Base-by-base conservation (phyloP, 2,888 invertebrate species). In the Volucella inanis region DNA sequence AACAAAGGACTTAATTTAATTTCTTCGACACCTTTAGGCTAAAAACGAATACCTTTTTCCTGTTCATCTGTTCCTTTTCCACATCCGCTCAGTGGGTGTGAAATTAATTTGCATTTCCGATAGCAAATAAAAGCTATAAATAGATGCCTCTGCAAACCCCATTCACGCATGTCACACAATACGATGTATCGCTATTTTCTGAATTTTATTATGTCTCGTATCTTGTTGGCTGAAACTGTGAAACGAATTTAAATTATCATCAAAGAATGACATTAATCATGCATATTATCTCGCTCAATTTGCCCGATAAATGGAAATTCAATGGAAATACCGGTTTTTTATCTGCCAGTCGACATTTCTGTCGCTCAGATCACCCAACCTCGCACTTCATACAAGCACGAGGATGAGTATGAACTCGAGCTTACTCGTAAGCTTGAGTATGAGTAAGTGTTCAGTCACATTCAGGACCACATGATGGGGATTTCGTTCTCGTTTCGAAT, bases 191-290 rank as follows among this genome's bases (percentile, higher is more conserved):
- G 41, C 31, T 43, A 47, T 31, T 67, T 15, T 12, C 12, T 43
- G 47, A 18, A 15, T 41, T 78, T 49, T 31, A 22, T 54, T 74
- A 68, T 39, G 55, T 31, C 31, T 55, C 55, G 61, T 55, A 72
- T 74, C 77, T 79, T 74, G 59, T 72, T 45, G 31, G 65, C 50
- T 67, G 75, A 81, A 31, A 31, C 31, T 31, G 31, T 31, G 31
- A 81, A 81, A 68, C 71, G 76, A 72, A 71, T 81, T 85, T 81
- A 59, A 50, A 85, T 81, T 81, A 85, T 81, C 76, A 57, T 72
- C 62, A 64, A 85, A 77, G 80, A 85, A 85, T 81, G 81, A 85
- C 85, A 85, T 81, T 85, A 85, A 85, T 85, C 85, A 85, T 81
- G 81, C 81, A 81, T 81, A 85, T 85, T 81, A 85, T 77, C 67